Evolutionary conservation across 2,797 vertebrate genomes (phyloP), one percentile per base, ranked within the genome.

Genomic region (Tauraco hartlaubi): DNA sequence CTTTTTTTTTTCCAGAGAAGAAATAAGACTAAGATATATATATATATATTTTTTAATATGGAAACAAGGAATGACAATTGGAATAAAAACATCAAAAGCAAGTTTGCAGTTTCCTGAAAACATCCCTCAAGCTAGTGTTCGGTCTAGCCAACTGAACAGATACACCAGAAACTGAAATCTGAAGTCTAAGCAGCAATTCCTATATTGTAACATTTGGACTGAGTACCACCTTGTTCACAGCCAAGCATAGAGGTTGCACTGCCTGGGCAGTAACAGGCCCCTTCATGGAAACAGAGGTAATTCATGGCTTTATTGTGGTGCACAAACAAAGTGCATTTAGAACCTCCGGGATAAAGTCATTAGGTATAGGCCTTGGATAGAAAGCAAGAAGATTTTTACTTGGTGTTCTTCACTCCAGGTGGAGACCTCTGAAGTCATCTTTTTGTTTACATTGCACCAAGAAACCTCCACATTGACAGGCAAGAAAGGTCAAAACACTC

Each of bases 311-410:
- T 68, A 76, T 7, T 33, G 18, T 9, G 18, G 6, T 63, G 49
- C 25, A 41, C 0, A 0, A 63, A 15, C 4, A 62, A 66, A 41
- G 15, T 2, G 5, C 16, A 49, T 67, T 85, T 74, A 62, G 39
- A 72, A 90, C 8, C 6, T 49, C n/a, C 25, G 28, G 10, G 10
- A 64, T n/a, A 48, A 80, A 69, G 23, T n/a, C 23, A 41, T 51
- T 59, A 79, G 8, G 29, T 33, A 67, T 7, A 75, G 44, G 68
- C 35, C 44, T 26, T 48, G 39, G 39, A 54, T 0, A 75, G 28
- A 63, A 84, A 48, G 33, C 41, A 72, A 19, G 22, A 71, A 78
- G 13, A 8, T 55, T 12, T 75, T 74, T 35, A 66, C 19, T n/a
- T 49, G 17, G 8, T 62, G 18, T 46, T 61, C 11, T 43, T 54